phyloP scores from a whole-genome alignment of 2,888 invertebrate genomes.

The Muscina levida region DNA sequence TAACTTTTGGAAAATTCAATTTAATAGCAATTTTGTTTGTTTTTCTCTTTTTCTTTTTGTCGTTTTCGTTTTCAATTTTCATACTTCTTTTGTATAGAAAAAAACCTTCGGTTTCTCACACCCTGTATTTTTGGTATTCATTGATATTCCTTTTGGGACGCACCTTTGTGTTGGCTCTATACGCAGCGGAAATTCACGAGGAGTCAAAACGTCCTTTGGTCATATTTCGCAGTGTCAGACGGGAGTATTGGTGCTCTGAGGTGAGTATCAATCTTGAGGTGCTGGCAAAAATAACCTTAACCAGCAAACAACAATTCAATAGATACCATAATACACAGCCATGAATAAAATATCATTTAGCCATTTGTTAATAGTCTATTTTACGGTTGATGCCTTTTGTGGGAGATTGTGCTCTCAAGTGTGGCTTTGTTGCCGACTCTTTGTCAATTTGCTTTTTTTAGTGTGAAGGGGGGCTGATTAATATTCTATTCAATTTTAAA shows the following conservation, averaged over 20 bases:
- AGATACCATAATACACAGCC: neutral
- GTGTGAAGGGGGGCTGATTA: constrained; percentile 7
- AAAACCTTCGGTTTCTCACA: constrained; percentile 77
- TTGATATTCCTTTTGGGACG: constrained; percentile 82
- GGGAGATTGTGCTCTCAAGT: too few relatives aligned
- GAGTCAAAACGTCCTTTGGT: constrained; percentile 80
- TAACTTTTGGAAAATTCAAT: too few relatives aligned
- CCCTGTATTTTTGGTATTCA: constrained; percentile 82
- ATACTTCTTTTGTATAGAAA: constrained; percentile 69
- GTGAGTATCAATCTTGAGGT: constrained; percentile 70
- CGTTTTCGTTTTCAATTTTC: too few relatives aligned
- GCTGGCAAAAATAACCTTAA: neutral
- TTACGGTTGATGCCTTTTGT: neutral
- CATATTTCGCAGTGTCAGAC: constrained; percentile 79
- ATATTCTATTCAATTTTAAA: constrained; percentile 21
- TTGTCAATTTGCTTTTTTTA: neutral
- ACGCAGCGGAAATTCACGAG: constrained; percentile 82
- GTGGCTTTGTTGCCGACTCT: too few relatives aligned
- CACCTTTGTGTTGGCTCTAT: constrained; percentile 81
- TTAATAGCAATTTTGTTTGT: neutral
- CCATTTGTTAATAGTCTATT: constrained; percentile 6
- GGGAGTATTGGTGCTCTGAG: constrained; percentile 80
- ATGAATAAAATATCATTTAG: constrained; percentile 1
- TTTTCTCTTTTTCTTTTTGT: neutral
- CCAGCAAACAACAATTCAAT: constrained; percentile 23